A percentile compares a stretch with the other conserved stretches of the same genome.
These are phyloP conservation scores for Thunnus albacares DNA, from an alignment of 2,797 vertebrate species.

Conservation along the genomic window DNA sequence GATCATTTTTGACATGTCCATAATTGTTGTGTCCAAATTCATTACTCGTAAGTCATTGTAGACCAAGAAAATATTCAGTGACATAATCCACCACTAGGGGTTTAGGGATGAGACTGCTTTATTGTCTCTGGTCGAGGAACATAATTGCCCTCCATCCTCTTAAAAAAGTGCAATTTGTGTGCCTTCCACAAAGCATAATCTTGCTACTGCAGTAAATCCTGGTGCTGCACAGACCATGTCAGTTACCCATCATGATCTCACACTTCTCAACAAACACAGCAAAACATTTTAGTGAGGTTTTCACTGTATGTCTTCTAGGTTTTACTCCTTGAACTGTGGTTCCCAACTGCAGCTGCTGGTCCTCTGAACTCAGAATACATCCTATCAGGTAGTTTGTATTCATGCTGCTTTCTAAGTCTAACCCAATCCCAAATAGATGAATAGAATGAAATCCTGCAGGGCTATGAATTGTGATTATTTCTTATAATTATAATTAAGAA, in stretches of 20 bases:
- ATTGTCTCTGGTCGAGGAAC: slow-evolving; percentile 4
- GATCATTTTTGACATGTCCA: neutral
- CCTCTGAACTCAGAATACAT: neutral
- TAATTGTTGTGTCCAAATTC: neutral
- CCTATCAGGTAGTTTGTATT: slow-evolving; percentile 40
- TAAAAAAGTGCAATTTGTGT: neutral
- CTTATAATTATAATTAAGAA: slow-evolving; percentile 51
- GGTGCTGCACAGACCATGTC: slow-evolving; percentile 16
- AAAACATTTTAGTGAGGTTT: slow-evolving; percentile 60
- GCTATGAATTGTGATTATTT: slow-evolving; percentile 48
- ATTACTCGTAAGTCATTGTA: neutral
- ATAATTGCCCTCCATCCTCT: slow-evolving; percentile 33
- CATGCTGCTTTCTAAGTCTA: slow-evolving; percentile 32
- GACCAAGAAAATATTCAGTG: neutral
- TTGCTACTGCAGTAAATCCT: slow-evolving; percentile 1
- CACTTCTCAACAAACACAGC: slow-evolving; percentile 20
- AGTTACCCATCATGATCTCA: slow-evolving; percentile 35
- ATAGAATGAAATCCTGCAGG: slow-evolving; percentile 41
- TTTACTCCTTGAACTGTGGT: neutral
- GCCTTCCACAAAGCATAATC: neutral
- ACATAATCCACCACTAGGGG: slow-evolving; percentile 2
- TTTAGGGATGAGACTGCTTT: slow-evolving; percentile 6
- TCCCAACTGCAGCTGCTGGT: neutral
- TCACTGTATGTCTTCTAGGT: slow-evolving; percentile 16
- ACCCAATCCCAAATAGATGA: slow-evolving; percentile 45